A percentile compares a stretch with the other conserved stretches of the same genome.
phyloP scores from a whole-genome alignment of 2,797 vertebrate genomes.

The Urophycis tenuis region DNA sequence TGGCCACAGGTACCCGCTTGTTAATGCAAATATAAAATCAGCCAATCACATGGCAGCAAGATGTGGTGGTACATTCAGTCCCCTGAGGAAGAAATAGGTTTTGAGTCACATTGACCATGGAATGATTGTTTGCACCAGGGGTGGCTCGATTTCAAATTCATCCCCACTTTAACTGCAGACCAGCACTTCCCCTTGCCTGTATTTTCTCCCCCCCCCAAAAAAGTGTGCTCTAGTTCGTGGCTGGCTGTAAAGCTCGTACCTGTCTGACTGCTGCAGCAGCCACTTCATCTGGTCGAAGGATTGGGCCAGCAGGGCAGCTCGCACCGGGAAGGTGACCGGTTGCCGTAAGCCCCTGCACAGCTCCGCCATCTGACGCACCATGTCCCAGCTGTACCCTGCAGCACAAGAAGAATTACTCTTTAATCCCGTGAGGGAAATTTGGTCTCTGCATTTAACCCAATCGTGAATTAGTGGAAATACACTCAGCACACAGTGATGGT shows the following conservation, averaged over 20 bases:
- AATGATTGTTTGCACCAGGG: neutral
- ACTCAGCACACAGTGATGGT: too few species aligned
- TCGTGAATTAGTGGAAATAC: too few species aligned
- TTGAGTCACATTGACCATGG: neutral
- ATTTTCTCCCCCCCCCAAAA: neutral
- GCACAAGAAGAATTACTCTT: too few species aligned
- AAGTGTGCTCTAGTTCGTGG: neutral
- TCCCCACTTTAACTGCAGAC: neutral
- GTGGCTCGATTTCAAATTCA: too few species aligned
- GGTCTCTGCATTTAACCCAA: too few species aligned
- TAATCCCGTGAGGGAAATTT: too few species aligned
- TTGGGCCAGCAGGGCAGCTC: conserved; percentile 74
- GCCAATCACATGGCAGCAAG: neutral
- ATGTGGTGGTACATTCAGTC: too few species aligned
- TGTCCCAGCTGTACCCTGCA: conserved; percentile 82
- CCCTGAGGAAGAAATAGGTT: neutral
- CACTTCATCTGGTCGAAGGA: conserved; percentile 78
- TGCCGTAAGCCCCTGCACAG: conserved; percentile 70
- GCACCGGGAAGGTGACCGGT: conserved; percentile 82
- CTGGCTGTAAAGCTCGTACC: conserved; percentile 55
- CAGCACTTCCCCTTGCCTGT: neutral
- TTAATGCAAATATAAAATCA: neutral
- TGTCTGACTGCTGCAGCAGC: conserved; percentile 79
- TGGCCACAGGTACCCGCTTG: neutral
- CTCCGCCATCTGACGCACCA: conserved; percentile 79